Evolutionary conservation across 2,113 vertebrate species (phyloP), one percentile per base, ranked within the genome.

Genomic region (Nesoenas mayeri): DNA sequence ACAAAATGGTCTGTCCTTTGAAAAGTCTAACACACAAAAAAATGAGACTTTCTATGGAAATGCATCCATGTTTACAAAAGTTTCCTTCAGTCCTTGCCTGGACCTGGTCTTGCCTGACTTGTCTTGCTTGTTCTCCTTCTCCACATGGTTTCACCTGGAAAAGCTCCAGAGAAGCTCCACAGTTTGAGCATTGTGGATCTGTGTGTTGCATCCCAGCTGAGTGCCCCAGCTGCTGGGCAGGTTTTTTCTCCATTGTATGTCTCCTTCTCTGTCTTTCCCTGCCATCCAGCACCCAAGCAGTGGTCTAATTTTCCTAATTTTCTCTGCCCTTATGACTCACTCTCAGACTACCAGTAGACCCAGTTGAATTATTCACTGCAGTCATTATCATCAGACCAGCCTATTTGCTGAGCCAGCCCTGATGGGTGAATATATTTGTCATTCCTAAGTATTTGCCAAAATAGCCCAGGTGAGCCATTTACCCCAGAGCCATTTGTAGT

Each of bases 301-400:
- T 34, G 15, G 44, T 21, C n/a, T 22, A 29, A 74, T 65, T 93
- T 70, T 66, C 29, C 48, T 71, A 42, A 69, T 90, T 93, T 93
- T 78, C 65, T 81, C n/a, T 79, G 69, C 56, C 53, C 1, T 1
- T 50, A 47, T 9, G 2, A 66, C 74, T 87, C 70, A 36, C 51
- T 64, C 54, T 78, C 65, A 65, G 79, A 36, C 65, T 82, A 61
- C 61, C 53, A 48, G 74, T n/a, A 90, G 64, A 74, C 38, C 34
- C 48, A 71, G 34, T n/a, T 86, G 67, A 94, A 94, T 88, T 95
- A 93, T 93, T 96, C 90, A 95, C 75, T 57, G 88, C 89, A 93
- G 31, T 75, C 77, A 74, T 93, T 89, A 85, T 54, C 61, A 74
- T 94, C 82, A 92, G 89, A 89, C 54, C 61, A 96, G 83, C 10